These are phyloP conservation scores for Drosophila peninsularis DNA, from an alignment of 2,888 invertebrate genomes.

Conservation along the genomic window DNA sequence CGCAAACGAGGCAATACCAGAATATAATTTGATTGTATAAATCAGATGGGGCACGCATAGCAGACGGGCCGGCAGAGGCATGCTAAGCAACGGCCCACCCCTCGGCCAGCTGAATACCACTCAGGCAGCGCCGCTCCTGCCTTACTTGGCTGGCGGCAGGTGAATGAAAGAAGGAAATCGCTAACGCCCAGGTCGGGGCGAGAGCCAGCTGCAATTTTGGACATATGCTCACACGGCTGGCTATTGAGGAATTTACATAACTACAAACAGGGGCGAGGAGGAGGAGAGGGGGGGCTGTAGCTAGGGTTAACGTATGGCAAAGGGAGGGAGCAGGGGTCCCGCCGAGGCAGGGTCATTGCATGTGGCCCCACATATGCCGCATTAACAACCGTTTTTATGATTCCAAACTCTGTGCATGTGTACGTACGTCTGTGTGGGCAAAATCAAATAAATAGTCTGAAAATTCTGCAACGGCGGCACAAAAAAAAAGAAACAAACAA, in stretches of 20 bases:
- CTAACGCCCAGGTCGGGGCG: slow-evolving; percentile 29
- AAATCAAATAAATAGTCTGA: slow-evolving; percentile 26
- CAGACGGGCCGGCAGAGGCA: slow-evolving; percentile 36
- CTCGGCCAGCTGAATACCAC: not conserved
- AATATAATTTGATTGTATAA: slow-evolving; percentile 76
- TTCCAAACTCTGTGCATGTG: not conserved
- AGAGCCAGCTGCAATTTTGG: slow-evolving; percentile 26
- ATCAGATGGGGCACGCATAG: slow-evolving; percentile 68
- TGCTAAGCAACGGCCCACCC: slow-evolving; percentile 5
- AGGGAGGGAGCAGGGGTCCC: no score
- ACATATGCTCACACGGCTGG: slow-evolving; percentile 13
- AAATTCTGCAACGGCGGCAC: slow-evolving; percentile 21
- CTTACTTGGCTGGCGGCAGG: not conserved
- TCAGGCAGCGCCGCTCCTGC: not conserved
- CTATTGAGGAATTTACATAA: slow-evolving; percentile 45
- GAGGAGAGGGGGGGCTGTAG: not conserved
- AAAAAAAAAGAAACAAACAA: slow-evolving; percentile 5
- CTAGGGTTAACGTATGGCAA: not conserved
- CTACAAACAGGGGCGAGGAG: not conserved
- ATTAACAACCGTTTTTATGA: slow-evolving; percentile 1
- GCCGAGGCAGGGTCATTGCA: not conserved
- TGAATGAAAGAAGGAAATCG: slow-evolving; percentile 12
- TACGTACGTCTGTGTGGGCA: not conserved
- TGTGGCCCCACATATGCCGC: slow-evolving; percentile 8
- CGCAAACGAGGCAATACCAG: slow-evolving; percentile 40